Base-by-base conservation (phyloP, 2,888 invertebrate genomes). In the Tuberolachnus salignus region DNA sequence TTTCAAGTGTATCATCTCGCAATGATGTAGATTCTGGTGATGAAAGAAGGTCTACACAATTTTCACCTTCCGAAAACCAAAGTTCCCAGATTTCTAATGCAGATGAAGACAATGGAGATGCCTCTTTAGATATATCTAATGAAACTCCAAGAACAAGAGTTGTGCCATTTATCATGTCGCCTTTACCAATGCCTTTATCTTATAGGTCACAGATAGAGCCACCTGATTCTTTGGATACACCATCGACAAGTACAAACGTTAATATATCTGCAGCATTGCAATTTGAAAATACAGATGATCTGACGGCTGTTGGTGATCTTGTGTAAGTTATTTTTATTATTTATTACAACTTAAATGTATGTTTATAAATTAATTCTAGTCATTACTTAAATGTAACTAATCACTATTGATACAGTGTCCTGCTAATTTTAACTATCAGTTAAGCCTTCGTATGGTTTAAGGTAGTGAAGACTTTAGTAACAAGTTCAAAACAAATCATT, bases 21-120 rank as follows among this genome's bases (percentile, higher is more conserved):
- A 51, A 49, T 26, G 59, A 78, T 34, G 57, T 8, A 16, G 49
- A 78, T 46, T 67, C 67, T 59, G n/a, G 57, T 8, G 57, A 55
- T 57, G 75, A 67, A n/a, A 57, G 44, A 42, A 46, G 26, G 26
- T 59, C 57, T 10, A 9, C n/a, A 10, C 16, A 51, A 49, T 67
- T 78, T 23, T 49, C 21, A 21, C 21, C 42, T 34, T 61, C 78
- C 21, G 78, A 69, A 78, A 59, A 46, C 16, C 23, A 49, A 26
- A 19, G 26, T 4, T 34, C 51, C 16, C 23, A 49, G 23, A 19
- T 26, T 4, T 34, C 51, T 16, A 57, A 51, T 67, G 49, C 1
- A 21, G 66, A 75, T 75, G 63, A 64, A 26, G 66, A 75, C 69
- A 69, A 78, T 49, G 53, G 51, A 23, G 44, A 55, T 55, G 2